Evolutionary conservation across 2,797 vertebrate genomes (phyloP).

Genomic region (Basileuterus tristriatus): DNA sequence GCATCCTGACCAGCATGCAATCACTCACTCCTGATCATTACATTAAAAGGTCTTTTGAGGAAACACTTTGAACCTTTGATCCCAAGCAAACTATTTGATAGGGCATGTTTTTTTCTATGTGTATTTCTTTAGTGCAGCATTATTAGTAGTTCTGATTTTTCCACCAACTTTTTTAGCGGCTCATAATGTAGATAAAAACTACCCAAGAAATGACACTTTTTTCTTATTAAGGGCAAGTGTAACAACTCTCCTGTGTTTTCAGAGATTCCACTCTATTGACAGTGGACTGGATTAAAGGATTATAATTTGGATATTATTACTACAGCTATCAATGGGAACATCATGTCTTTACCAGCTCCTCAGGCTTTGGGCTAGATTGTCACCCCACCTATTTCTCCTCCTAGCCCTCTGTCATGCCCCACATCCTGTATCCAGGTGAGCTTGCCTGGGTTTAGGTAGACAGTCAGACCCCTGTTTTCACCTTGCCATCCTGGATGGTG

Average conservation of each 20-base stretch:
- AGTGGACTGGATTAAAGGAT: background rate
- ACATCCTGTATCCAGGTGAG: background rate
- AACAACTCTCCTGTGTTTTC: background rate
- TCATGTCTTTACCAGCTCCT: background rate
- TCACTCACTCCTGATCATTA: background rate
- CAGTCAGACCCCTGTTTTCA: background rate
- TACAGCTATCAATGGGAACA: background rate
- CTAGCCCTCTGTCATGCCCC: background rate
- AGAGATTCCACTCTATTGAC: background rate
- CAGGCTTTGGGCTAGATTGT: background rate
- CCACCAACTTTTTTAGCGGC: background rate
- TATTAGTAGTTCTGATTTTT: background rate
- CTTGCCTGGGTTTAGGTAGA: background rate
- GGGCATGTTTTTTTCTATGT: background rate
- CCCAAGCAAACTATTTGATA: background rate
- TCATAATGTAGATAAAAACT: background rate
- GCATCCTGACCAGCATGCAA: background rate
- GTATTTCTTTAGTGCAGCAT: background rate
- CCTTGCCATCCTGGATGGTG: background rate
- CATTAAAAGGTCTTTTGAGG: constrained; percentile 14
- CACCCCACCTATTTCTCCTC: background rate
- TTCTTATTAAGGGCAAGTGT: background rate
- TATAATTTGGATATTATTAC: background rate
- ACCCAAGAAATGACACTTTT: background rate
- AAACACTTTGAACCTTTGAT: constrained; percentile 13